phyloP scores from a whole-genome alignment of 2,113 vertebrate genomes.

The Alces alces region DNA sequence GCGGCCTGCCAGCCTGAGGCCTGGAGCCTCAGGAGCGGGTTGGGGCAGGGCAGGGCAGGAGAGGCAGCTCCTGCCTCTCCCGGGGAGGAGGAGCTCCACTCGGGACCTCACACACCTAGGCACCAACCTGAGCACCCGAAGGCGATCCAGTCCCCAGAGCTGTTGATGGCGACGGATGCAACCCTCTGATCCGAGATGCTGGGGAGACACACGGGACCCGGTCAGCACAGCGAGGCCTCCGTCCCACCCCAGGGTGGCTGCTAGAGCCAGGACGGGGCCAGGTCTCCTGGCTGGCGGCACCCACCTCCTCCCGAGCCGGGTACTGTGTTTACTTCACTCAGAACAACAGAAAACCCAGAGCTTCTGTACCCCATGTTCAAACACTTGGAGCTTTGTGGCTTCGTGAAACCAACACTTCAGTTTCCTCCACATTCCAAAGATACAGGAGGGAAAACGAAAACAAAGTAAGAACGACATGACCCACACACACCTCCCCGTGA shows the following conservation, averaged over 20 bases:
- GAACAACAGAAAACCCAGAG: background rate
- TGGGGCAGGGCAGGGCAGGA: fast-evolving
- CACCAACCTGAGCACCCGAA: constrained; percentile 93
- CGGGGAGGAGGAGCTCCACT: fast-evolving
- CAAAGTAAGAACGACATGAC: fast-evolving
- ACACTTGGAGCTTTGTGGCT: fast-evolving
- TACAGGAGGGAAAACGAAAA: background rate
- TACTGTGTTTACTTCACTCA: background rate
- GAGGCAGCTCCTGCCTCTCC: too few relatives aligned
- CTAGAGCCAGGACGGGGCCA: background rate
- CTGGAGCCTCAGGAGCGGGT: fast-evolving
- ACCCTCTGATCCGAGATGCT: constrained; percentile 97
- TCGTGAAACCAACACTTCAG: background rate
- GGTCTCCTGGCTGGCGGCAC: background rate
- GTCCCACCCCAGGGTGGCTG: fast-evolving
- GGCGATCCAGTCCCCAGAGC: constrained; percentile 94
- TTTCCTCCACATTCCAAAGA: background rate
- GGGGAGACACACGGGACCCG: background rate
- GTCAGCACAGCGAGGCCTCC: background rate
- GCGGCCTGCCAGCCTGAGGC: background rate
- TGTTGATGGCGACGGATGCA: constrained; percentile 87
- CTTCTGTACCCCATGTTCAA: too few relatives aligned
- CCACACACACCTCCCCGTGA: fast-evolving
- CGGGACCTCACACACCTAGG: fast-evolving
- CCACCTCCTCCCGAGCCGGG: background rate